phyloP scores from a whole-genome alignment of 1,140 invertebrate genomes.

The Oedothorax gibbosus region DNA sequence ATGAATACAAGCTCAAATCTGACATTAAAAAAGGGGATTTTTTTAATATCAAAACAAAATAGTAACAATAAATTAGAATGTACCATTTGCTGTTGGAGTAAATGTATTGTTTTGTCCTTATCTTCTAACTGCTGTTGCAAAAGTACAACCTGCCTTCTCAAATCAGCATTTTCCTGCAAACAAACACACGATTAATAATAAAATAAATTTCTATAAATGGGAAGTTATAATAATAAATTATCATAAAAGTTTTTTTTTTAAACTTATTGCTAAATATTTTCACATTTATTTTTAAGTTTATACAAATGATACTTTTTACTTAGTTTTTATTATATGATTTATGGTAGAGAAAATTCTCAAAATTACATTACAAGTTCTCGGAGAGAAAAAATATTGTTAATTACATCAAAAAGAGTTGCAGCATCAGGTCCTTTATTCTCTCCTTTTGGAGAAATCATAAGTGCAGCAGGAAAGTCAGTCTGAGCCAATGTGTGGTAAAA shows the following conservation, averaged over 20 bases:
- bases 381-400: not conserved
- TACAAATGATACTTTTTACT: no score
- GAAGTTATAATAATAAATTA: not conserved
- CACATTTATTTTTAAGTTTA: no score
- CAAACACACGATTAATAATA: not conserved
- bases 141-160: conserved; percentile 73
- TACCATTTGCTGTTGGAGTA: conserved; percentile 76
- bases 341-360: not conserved
- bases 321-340: not conserved
- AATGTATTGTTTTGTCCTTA: conserved; percentile 77
- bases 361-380: not conserved
- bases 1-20: no score
- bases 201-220: not conserved
- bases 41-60: not conserved
- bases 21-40: no score
- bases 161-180: conserved; percentile 77
- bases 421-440: conserved; percentile 6
- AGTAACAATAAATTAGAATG: not conserved
- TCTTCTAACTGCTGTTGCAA: conserved; percentile 77
- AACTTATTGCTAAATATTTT: not conserved
- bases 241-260: not conserved
- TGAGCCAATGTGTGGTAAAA: conserved; percentile 76
- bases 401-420: conserved; percentile 23
- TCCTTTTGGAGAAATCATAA: not conserved
- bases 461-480: conserved; percentile 67